Conservation (phyloP, 2,113 vertebrate species). For the Gnathonemus echidnorhynchus region DNA sequence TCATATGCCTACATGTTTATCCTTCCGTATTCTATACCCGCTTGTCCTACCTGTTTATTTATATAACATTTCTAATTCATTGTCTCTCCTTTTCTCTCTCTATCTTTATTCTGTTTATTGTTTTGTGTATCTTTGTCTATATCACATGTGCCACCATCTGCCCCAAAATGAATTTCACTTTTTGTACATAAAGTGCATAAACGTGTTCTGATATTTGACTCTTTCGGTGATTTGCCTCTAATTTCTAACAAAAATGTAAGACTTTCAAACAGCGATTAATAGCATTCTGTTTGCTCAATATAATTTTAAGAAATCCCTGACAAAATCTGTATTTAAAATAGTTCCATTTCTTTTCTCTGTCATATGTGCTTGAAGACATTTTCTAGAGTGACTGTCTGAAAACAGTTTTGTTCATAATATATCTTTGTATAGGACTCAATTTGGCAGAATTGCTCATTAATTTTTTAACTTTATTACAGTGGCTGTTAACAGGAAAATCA, state of each 20-base stretch:
- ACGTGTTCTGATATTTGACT: neutral
- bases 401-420: neutral
- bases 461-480: neutral
- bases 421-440: neutral
- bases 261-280: neutral
- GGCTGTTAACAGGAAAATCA: neutral
- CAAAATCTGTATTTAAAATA: neutral
- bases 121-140: neutral
- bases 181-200: neutral
- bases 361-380: neutral
- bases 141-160: neutral
- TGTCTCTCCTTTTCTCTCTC: neutral
- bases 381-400: neutral
- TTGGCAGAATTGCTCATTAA: neutral
- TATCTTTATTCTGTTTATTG: neutral
- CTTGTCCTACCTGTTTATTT: neutral
- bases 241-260: neutral
- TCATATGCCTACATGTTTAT: neutral
- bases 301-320: neutral
- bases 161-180: neutral
- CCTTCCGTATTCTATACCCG: neutral
- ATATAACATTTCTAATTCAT: neutral
- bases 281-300: neutral
- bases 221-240: neutral
- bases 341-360: neutral